phyloP scores from a whole-genome alignment of 2,113 vertebrate species.

The Sapajus apella region DNA sequence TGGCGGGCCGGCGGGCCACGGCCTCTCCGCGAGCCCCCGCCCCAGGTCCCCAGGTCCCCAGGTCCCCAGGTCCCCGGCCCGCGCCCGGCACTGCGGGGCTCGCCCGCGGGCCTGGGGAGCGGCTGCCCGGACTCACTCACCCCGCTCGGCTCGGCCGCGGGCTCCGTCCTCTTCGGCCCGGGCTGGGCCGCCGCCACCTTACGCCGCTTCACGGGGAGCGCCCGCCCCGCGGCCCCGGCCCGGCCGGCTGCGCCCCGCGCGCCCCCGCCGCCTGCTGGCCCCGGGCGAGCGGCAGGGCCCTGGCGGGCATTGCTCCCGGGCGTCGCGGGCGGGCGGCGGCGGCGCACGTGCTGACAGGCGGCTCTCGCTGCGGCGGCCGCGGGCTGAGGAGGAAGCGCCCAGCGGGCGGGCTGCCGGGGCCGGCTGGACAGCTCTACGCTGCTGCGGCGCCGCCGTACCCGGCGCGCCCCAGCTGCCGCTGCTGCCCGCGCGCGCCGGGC shows the following conservation, averaged over 20 bases:
- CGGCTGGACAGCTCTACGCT: constrained; percentile 48
- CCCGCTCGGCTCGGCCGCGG: constrained; percentile 21
- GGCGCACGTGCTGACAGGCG: constrained; percentile 52
- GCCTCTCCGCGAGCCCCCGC: not conserved
- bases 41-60: no score
- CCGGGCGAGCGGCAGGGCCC: constrained; percentile 31
- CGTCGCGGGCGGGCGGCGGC: constrained; percentile 16
- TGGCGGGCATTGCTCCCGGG: constrained; percentile 50
- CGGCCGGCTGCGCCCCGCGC: constrained; percentile 52
- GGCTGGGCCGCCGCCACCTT: constrained; percentile 9
- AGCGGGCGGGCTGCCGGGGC: not conserved
- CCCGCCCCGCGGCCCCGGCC: constrained; percentile 17
- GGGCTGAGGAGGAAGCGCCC: not conserved
- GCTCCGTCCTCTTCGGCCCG: constrained; percentile 40
- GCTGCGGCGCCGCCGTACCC: constrained; percentile 39
- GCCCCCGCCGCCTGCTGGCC: constrained; percentile 57
- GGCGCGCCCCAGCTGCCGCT: constrained; percentile 60
- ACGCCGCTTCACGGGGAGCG: constrained; percentile 38
- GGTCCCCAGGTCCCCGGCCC: not conserved
- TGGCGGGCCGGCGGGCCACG: not conserved
- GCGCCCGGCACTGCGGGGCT: not conserved
- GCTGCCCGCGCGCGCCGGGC: constrained; percentile 54
- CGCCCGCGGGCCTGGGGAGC: not conserved
- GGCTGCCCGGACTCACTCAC: constrained; percentile 9
- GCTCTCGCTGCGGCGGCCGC: not conserved